phyloP scores from a whole-genome alignment of 1,140 invertebrate species.

The Cephus cinctus region DNA sequence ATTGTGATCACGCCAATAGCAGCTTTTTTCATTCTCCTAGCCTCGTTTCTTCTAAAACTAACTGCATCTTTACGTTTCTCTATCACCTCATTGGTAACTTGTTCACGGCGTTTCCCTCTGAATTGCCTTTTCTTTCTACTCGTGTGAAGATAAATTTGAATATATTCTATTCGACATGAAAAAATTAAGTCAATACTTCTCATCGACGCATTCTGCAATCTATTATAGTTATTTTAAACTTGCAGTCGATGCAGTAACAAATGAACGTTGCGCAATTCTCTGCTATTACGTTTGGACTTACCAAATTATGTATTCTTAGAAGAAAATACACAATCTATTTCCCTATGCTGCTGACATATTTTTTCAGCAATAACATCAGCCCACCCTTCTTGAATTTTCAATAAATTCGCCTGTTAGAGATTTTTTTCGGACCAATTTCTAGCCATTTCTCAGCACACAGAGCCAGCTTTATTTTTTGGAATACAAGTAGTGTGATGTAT shows the following conservation, averaged over 20 bases:
- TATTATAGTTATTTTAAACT: slow-evolving; percentile 4
- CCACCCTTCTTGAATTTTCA: slow-evolving; percentile 13
- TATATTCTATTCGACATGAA: slow-evolving; percentile 5
- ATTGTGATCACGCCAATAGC: too few species aligned
- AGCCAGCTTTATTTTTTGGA: too few species aligned
- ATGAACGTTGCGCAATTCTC: slow-evolving; percentile 2
- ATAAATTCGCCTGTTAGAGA: slow-evolving; percentile 4
- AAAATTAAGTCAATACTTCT: slow-evolving; percentile 11
- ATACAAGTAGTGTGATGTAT: too few species aligned
- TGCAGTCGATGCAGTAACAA: slow-evolving; percentile 11
- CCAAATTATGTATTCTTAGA: slow-evolving; percentile 10
- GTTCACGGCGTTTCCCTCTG: slow-evolving; percentile 9
- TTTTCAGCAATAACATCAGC: slow-evolving; percentile 6
- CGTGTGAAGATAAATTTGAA: slow-evolving; percentile 1
- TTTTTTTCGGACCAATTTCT: too few species aligned
- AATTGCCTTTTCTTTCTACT: slow-evolving; percentile 8
- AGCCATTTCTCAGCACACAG: too few species aligned
- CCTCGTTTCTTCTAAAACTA: not conserved
- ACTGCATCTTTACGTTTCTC: slow-evolving; percentile 8
- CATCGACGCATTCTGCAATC: not conserved
- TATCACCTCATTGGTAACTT: slow-evolving; percentile 8
- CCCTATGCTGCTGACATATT: slow-evolving; percentile 12
- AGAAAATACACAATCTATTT: slow-evolving; percentile 7
- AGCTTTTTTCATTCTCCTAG: too few species aligned
- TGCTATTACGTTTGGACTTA: not conserved